Percentiles rank a stretch among this genome's conserved stretches.
Conservation (phyloP, 2,113 vertebrate genomes). For the Brachyhypopomus gauderio region DNA sequence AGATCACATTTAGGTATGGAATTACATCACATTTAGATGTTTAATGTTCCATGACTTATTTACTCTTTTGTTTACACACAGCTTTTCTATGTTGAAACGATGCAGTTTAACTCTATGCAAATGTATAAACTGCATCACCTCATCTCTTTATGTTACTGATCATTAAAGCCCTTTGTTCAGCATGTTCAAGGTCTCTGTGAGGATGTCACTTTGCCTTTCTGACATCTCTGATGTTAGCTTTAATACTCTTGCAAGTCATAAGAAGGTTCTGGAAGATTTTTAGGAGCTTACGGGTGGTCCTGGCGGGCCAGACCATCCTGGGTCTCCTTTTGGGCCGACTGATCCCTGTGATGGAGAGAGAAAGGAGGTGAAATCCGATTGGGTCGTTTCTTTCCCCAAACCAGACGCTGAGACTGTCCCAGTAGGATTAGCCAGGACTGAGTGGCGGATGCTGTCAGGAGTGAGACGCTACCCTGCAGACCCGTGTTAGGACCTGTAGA, state of each 20-base stretch:
- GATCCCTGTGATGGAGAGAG: slow-evolving; percentile 39
- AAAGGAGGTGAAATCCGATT: slow-evolving; percentile 21
- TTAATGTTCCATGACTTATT: too few relatives aligned
- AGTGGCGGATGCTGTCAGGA: slow-evolving; percentile 21
- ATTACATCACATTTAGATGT: too few relatives aligned
- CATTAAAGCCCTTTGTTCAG: too few relatives aligned
- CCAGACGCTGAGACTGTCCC: slow-evolving; percentile 27
- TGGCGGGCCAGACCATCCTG: slow-evolving; percentile 51
- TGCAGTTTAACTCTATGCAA: too few relatives aligned
- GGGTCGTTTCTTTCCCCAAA: slow-evolving; percentile 10
- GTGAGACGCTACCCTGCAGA: slow-evolving; percentile 22
- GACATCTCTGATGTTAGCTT: neutral
- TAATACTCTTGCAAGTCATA: neutral
- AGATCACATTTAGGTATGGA: too few relatives aligned
- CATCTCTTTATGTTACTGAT: too few relatives aligned
- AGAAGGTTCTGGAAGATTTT: neutral
- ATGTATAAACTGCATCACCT: too few relatives aligned
- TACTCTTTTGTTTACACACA: too few relatives aligned
- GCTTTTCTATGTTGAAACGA: too few relatives aligned
- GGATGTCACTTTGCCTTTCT: neutral
- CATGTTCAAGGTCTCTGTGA: too few relatives aligned
- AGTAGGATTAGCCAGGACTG: slow-evolving; percentile 35
- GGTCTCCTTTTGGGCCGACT: slow-evolving; percentile 52
- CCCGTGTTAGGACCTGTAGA: neutral
- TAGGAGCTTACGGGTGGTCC: slow-evolving; percentile 52